phyloP scores from a whole-genome alignment of 1,140 invertebrate genomes.

The Lepidurus arcticus region DNA sequence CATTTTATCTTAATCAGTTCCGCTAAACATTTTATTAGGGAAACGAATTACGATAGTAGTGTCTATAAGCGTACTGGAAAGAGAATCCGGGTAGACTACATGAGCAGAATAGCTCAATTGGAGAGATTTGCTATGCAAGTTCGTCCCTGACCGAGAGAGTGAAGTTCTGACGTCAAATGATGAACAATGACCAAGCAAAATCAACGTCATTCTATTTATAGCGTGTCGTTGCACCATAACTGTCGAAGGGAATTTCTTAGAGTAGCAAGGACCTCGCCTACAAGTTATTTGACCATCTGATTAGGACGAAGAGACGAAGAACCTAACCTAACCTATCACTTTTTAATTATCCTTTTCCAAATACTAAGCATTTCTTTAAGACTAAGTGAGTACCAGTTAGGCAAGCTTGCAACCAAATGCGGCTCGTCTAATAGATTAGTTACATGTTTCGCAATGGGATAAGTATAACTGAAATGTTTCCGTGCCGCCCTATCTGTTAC shows the following conservation, averaged over 20 bases:
- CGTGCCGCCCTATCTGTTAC: too few species aligned
- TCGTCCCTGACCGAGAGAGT: constrained; percentile 3
- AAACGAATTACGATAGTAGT: neutral
- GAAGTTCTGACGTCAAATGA: constrained; percentile 19
- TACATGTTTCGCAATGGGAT: too few species aligned
- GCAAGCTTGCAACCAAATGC: too few species aligned
- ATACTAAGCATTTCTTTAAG: too few species aligned
- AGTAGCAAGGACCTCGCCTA: neutral
- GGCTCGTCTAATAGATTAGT: too few species aligned
- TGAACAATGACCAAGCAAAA: neutral
- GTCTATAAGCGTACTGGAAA: neutral
- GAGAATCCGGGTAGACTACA: neutral
- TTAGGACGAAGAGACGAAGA: neutral
- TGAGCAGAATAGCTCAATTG: neutral
- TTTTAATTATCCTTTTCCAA: too few species aligned
- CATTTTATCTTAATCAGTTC: neutral
- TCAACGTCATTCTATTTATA: neutral
- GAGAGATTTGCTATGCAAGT: neutral
- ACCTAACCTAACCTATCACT: neutral
- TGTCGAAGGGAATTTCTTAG: neutral
- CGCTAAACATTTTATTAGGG: neutral
- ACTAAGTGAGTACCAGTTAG: too few species aligned
- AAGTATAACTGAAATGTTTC: too few species aligned
- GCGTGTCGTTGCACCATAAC: constrained; percentile 17
- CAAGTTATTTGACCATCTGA: neutral